Conservation (phyloP, 2,113 vertebrate species). For the Ochotona princeps region DNA sequence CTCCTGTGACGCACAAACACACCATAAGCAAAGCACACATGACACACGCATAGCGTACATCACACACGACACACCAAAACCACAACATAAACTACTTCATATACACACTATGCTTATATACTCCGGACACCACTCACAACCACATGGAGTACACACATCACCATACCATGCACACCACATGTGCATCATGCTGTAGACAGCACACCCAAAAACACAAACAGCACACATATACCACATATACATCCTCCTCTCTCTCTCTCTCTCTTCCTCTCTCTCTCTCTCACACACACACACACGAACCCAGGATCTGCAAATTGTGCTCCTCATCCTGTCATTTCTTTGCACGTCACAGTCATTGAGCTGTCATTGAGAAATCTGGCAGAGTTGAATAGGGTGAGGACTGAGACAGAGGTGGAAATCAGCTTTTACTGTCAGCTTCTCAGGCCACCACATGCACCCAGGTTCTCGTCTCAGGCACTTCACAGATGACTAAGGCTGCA, state of each 20-base stretch:
- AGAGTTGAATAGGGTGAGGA: rapidly evolving
- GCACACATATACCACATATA: background rate
- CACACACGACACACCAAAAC: background rate
- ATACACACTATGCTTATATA: background rate
- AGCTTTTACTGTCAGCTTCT: too few species aligned
- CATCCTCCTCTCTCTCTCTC: background rate
- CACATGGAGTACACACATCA: background rate
- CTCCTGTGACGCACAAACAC: too few species aligned
- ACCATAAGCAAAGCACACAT: background rate
- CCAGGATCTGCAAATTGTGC: too few species aligned
- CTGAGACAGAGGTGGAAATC: rapidly evolving
- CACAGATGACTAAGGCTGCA: background rate
- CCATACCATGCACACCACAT: background rate
- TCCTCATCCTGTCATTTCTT: background rate
- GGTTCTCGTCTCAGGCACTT: background rate
- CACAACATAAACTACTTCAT: background rate
- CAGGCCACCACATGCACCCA: too few species aligned
- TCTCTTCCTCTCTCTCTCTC: too few species aligned
- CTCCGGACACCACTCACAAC: background rate
- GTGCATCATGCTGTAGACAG: background rate
- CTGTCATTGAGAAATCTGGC: background rate
- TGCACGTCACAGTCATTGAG: background rate
- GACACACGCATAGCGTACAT: background rate
- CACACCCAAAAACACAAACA: background rate
- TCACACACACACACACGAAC: background rate